Conservation (phyloP, 2,888 invertebrate genomes). For the Hedychridium roseum region DNA sequence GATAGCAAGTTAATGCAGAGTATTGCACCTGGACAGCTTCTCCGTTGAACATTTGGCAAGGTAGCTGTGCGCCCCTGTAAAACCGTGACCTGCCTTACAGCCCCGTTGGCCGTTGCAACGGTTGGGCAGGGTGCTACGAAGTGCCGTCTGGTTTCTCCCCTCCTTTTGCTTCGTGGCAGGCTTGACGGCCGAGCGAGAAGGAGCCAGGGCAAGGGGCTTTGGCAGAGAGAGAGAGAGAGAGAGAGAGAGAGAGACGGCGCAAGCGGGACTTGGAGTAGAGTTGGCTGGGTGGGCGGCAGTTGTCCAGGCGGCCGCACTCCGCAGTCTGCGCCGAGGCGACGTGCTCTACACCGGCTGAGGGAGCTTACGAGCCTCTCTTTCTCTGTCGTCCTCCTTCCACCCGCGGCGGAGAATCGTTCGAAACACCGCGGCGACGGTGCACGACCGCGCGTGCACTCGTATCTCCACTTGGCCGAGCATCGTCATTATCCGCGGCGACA, state of each 20-base stretch:
- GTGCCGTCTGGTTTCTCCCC: not conserved
- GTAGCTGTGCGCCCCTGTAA: conserved; percentile 19
- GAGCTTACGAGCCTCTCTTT: too few species aligned
- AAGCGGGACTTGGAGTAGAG: not conserved
- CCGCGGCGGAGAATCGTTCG: conserved; percentile 53
- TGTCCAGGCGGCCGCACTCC: conserved; percentile 45
- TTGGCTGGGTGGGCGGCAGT: conserved; percentile 58
- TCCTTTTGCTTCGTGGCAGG: not conserved
- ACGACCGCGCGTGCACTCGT: conserved; percentile 31
- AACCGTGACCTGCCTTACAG: conserved; percentile 40
- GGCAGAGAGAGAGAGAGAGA: not conserved
- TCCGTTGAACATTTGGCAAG: too few species aligned
- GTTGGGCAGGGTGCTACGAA: conserved; percentile 8
- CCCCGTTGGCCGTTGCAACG: conserved; percentile 26
- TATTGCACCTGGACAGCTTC: too few species aligned
- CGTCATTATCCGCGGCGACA: too few species aligned
- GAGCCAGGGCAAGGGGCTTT: not conserved
- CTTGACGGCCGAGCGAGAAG: not conserved
- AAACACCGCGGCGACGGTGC: conserved; percentile 48
- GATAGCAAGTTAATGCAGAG: too few species aligned
- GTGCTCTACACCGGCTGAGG: conserved; percentile 53
- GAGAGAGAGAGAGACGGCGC: conserved; percentile 6
- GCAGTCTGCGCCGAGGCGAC: conserved; percentile 58
- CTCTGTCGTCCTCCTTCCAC: too few species aligned
- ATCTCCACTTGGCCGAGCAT: too few species aligned